These are phyloP conservation scores for Scaptodrosophila lebanonensis DNA, from an alignment of 1,140 invertebrate genomes.

Conservation along the genomic window DNA sequence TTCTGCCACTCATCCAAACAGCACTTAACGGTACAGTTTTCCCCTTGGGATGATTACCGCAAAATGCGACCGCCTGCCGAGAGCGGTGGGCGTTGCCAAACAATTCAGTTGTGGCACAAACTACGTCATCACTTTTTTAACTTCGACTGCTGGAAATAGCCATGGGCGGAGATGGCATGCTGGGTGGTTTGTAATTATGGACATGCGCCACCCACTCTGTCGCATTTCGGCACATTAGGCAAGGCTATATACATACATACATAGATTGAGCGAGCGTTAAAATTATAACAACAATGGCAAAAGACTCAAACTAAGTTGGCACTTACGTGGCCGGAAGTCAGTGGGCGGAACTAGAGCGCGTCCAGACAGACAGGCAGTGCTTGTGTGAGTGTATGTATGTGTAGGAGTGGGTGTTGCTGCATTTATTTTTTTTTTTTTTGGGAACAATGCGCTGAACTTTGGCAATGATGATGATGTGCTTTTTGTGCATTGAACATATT, in stretches of 20 bases:
- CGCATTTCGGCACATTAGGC: constrained; percentile 25
- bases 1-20: too few species aligned
- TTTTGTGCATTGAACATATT: constrained; percentile 46
- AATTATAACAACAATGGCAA: constrained; percentile 39
- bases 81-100: constrained; percentile 64
- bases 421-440: too few species aligned
- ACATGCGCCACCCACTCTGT: constrained; percentile 46
- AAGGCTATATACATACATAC: too few species aligned
- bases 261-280: constrained; percentile 22
- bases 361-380: constrained; percentile 56
- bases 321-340: constrained; percentile 64
- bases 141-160: constrained; percentile 16
- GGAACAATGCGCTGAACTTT: constrained; percentile 3
- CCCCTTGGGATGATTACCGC: constrained; percentile 50
- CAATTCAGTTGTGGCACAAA: constrained; percentile 64
- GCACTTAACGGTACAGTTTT: constrained; percentile 31
- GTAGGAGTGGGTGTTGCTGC: constrained; percentile 40
- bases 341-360: constrained; percentile 72
- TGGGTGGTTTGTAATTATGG: constrained; percentile 72
- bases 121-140: constrained; percentile 73
- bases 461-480: constrained; percentile 56
- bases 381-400: constrained; percentile 8
- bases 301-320: constrained; percentile 46
- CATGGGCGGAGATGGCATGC: constrained; percentile 13
- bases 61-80: constrained; percentile 48